Base-by-base conservation (phyloP, 2,797 vertebrate genomes). In the Danio jaintianensis region DNA sequence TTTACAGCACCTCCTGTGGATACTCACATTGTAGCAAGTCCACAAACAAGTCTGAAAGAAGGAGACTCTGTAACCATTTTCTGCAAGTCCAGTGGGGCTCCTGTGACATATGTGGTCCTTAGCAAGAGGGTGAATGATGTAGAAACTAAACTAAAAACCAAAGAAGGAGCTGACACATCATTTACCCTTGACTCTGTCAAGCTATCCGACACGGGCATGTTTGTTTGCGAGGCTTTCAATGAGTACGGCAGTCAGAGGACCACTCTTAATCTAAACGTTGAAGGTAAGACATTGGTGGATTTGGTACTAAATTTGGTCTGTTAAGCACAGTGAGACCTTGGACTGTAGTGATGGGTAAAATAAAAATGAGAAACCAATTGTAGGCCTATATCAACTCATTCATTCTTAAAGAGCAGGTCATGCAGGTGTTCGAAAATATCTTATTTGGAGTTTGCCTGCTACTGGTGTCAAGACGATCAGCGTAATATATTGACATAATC, bases 161-260 rank as follows among this genome's bases (percentile, higher is more conserved):
- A 56, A 9, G 82, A 75, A 18, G 83, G 87, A 16, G 86, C 86
- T 53, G 84, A 92, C 62, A 88, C 85, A 6, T 90, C 86, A 53
- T 82, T 92, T 52, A 89, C 86, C 4, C 76, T 94, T 63, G n/a
- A 82, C 61, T 87, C 86, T 0, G 79, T 91, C 83, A 89, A 78
- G 77, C 62, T 80, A 45, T 73, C 88, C 74, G 90, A 94, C 79
- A 83, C 89, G 52, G 94, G 93, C 2, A 75, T 86, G 80, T 95
- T 94, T 22, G 78, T 91, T 56, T 96, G 95, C 82, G 90, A 91
- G 86, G 93, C 89, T 66, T 79, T 52, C 80, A 95, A 94, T 64
- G 6, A 0, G 0, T 81, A 88, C 38, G 93, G 94, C 18, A 90
- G 56, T 68, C 74, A 93, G 29, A 83, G 42, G 68, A 83, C 81